Evolutionary conservation across 2,113 vertebrate species (phyloP).

Genomic region (Atherinomorus stipes): DNA sequence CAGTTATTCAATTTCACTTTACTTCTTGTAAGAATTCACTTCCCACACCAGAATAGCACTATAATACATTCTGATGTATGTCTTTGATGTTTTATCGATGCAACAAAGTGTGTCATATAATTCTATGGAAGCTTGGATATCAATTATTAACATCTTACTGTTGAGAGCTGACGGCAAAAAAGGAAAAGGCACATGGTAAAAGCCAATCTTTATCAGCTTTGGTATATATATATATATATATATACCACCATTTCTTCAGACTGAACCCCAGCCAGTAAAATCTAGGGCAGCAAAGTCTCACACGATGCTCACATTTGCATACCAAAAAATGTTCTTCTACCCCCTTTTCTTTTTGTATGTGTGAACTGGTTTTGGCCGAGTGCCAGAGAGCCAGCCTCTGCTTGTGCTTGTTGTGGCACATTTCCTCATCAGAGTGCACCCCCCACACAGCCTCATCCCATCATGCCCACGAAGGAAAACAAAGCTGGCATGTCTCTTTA

Average conservation of each 20-base stretch:
- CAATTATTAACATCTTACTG: conserved; percentile 75
- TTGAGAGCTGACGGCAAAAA: conserved; percentile 63
- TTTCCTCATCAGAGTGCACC: conserved; percentile 77
- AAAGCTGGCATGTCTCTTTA: conserved; percentile 86
- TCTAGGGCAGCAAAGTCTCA: conserved; percentile 81
- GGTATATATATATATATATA: too few relatives aligned
- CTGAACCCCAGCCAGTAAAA: conserved; percentile 66
- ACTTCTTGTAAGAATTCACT: conserved; percentile 16
- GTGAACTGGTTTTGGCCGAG: conserved; percentile 74
- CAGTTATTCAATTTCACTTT: conserved; percentile 16
- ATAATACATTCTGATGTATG: conserved; percentile 43
- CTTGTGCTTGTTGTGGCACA: conserved; percentile 82
- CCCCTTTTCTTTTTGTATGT: conserved; percentile 54
- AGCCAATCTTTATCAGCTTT: conserved; percentile 40
- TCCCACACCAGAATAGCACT: conserved; percentile 33
- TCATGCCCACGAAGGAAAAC: conserved; percentile 83
- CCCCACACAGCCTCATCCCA: conserved; percentile 74
- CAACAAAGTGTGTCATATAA: conserved; percentile 78
- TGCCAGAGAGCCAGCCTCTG: conserved; percentile 76
- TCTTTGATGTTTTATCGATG: conserved; percentile 83
- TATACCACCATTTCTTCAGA: conserved; percentile 65
- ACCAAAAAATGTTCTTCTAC: conserved; percentile 58
- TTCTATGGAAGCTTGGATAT: conserved; percentile 62
- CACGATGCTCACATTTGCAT: conserved; percentile 83
- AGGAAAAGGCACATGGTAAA: conserved; percentile 56